These are phyloP conservation scores for Erpetoichthys calabaricus DNA, from an alignment of 2,797 vertebrate species.

Conservation along the genomic window DNA sequence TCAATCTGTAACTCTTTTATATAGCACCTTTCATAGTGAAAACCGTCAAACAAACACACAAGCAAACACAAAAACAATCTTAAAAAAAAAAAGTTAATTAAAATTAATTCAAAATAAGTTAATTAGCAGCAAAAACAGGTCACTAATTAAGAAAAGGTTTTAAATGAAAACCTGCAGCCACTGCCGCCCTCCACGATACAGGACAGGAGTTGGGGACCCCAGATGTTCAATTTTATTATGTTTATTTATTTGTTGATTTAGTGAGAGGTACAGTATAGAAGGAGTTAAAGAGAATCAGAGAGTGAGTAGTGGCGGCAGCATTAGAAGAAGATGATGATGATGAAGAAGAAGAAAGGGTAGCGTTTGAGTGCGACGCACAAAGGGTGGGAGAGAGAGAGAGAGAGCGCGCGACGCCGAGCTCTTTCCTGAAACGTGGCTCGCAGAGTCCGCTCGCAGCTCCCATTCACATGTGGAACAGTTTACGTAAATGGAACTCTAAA, in stretches of 20 bases:
- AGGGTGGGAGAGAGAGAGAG: not conserved
- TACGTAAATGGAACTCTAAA: constrained; percentile 76
- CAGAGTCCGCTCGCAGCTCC: constrained; percentile 39
- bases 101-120: too few relatives aligned
- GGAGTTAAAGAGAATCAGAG: not conserved
- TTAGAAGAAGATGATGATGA: not conserved
- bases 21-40: too few relatives aligned
- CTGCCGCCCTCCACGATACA: too few relatives aligned
- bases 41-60: too few relatives aligned
- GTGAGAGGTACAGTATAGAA: constrained; percentile 1
- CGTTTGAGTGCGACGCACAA: not conserved
- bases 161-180: too few relatives aligned
- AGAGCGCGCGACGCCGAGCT: constrained; percentile 27
- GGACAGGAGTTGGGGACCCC: too few relatives aligned
- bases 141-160: too few relatives aligned
- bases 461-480: constrained; percentile 73
- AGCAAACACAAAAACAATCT: too few relatives aligned
- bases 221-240: not conserved
- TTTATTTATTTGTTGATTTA: not conserved
- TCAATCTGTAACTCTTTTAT: too few relatives aligned
- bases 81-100: too few relatives aligned
- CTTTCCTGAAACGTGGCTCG: constrained; percentile 68
- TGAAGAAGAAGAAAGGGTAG: not conserved
- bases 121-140: too few relatives aligned
- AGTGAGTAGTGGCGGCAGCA: not conserved